Base-by-base conservation (phyloP, 2,113 vertebrate species). In the Colius striatus region DNA sequence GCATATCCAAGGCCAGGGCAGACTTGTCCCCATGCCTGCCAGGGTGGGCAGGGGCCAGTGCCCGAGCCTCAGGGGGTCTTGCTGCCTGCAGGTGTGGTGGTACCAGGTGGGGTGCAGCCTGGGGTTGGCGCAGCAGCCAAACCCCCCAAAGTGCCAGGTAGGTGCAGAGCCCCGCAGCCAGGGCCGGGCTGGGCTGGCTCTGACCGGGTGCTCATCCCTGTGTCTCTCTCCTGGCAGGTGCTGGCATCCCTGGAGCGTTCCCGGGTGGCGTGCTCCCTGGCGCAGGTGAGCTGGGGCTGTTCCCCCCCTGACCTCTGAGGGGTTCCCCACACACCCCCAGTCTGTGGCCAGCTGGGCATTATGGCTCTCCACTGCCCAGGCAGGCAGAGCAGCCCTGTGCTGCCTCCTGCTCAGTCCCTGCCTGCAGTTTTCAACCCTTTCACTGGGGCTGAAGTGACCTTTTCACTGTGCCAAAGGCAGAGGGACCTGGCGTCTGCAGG, bases 131-230 rank as follows among this genome's bases (percentile, higher is more conserved):
- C 95, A 1, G 97, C 81, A 76, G 98, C 2, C 48, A 98, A 98
- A 41, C 97, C 98, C 38, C 98, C 98, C 50, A 98, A 98, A 96
- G 88, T 98, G 83, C 98, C 98, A 30, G 98, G 98, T 98, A 92
- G 72, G 97, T 58, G 61, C 16, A 10, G 4, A 6, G 66, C 48
- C 58, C 58, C 21, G 1, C 13, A 21, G 57, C 32, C 2, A 4
- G 10, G 14, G 66, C 73, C 22, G 2, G 78, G 67, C 57, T 1
- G 70, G 75, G 86, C 66, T 1, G 10, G 14, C 17, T 58, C 55
- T 2, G 1, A 2, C 16, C 0, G 2, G 26, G 6, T 0, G 14
- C n/a, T 82, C 67, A 83, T 72, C 45, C 22, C 14, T 9, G 7
- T 70, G 79, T 85, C 81, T 92, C 54, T 76, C 12, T 4, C 13